Conservation (phyloP, 2,113 vertebrate genomes). For the Strigops habroptila region DNA sequence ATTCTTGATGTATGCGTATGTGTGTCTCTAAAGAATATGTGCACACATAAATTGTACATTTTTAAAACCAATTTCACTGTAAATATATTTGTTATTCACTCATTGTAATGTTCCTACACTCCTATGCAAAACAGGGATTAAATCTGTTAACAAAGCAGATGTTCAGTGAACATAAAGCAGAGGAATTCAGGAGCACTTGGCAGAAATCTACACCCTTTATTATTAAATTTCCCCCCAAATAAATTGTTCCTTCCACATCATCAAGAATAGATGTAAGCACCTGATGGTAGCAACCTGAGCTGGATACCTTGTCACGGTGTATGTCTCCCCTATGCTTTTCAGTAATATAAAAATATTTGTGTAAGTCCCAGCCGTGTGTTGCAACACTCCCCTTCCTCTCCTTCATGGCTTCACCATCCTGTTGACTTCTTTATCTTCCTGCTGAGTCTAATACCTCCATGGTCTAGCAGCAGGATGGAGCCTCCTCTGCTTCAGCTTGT, state of each 20-base stretch:
- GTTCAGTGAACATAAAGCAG: neutral
- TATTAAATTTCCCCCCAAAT: neutral
- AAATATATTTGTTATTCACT: neutral
- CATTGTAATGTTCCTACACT: neutral
- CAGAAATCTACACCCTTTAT: neutral
- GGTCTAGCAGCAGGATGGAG: neutral
- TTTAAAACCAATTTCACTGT: neutral
- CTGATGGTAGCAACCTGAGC: neutral
- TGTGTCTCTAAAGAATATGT: neutral
- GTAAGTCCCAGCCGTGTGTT: rapidly evolving
- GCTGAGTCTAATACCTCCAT: neutral
- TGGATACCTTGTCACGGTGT: neutral
- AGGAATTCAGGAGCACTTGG: neutral
- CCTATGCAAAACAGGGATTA: neutral
- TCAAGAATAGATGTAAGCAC: neutral
- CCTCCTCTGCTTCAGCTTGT: neutral
- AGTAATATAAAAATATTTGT: rapidly evolving
- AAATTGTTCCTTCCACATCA: neutral
- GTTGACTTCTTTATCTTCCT: neutral
- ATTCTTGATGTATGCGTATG: neutral
- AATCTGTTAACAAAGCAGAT: neutral
- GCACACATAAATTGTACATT: neutral
- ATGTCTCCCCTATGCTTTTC: neutral
- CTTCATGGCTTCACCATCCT: neutral
- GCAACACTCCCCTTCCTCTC: neutral